Base-by-base conservation (phyloP, 37 sponge, comb jelly and placozoan species). In the Tethya wilhelma region DNA sequence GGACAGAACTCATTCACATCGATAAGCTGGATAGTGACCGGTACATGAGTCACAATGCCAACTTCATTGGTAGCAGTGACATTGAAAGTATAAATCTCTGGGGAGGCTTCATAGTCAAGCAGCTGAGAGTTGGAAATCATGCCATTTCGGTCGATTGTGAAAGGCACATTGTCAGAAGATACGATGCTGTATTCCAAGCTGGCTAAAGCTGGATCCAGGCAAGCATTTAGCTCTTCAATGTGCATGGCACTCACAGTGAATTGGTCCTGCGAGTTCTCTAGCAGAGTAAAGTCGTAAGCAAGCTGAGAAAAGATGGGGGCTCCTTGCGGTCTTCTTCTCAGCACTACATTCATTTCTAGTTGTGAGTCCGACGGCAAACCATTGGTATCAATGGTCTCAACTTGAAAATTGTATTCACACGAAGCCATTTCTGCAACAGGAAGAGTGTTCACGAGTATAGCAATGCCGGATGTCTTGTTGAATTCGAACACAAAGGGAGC, bases 1-100 rank as follows among this genome's bases (percentile, higher is more conserved):
- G 91, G 91, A 44, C 82, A 81, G 55, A 75, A 79, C 59, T 91
- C 91, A 81, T 91, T 91, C n/a, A 78, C 71, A 69, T 91, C 91
- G 0, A 56, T n/a, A 4, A 91, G 70, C 8, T 49, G 30, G 2
- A 91, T 69, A 49, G 38, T 69, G 20, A 82, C 82, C 45, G 87
- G 67, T 29, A 82, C 70, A 38, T 67, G 39, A 26, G 81, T 59
- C 0, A 74, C 64, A 38, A 23, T 44, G 0, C 71, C 79, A 45
- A 56, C 87, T 45, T 53, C 33, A 56, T 86, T 81, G n/a, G 66
- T 71, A 28, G 87, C 91, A 0, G 67, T 20, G 7, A 91, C 83
- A 9, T 44, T 33, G 56, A 91, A 82, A 25, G 38, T 71, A 67
- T 64, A 91, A 1, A 12, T 36, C 33, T 53, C 60, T 19, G 39